phyloP scores from a whole-genome alignment of 2,797 vertebrate species.

The Megaceryle alcyon region DNA sequence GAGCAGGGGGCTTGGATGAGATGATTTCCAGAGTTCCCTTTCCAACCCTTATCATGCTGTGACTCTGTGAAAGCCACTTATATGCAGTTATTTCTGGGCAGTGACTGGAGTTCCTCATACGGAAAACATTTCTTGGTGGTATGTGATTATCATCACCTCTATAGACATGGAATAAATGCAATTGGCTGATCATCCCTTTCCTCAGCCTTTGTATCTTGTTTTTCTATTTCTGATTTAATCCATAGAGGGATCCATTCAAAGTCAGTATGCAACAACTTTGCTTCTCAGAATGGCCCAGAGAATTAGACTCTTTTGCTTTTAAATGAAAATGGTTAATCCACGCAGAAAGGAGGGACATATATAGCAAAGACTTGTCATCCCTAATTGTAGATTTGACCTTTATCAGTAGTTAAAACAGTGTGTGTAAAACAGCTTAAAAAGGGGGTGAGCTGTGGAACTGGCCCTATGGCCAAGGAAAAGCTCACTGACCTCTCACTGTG shows the following conservation, averaged over 20 bases:
- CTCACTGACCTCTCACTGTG: neutral
- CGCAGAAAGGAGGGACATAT: neutral
- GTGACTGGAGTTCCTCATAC: neutral
- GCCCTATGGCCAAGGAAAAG: neutral
- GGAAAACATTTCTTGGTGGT: neutral
- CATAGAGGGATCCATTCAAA: neutral
- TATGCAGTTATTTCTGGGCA: neutral
- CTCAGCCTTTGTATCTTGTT: neutral
- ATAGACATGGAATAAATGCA: neutral
- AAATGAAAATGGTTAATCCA: neutral
- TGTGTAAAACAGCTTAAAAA: neutral
- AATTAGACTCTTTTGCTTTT: neutral
- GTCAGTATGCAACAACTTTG: neutral
- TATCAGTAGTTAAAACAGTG: neutral
- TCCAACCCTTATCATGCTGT: too few species aligned
- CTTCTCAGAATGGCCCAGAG: neutral
- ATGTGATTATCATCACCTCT: neutral
- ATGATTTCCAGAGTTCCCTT: too few species aligned
- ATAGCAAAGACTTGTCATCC: neutral
- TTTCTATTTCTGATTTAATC: neutral
- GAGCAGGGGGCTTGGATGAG: too few species aligned
- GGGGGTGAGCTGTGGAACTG: neutral
- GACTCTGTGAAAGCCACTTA: neutral
- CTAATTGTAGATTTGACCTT: neutral
- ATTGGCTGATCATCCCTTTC: neutral